Percentiles rank a stretch among this genome's conserved stretches.
Conservation (phyloP, 1,140 invertebrate genomes). For the Apis mellifera region DNA sequence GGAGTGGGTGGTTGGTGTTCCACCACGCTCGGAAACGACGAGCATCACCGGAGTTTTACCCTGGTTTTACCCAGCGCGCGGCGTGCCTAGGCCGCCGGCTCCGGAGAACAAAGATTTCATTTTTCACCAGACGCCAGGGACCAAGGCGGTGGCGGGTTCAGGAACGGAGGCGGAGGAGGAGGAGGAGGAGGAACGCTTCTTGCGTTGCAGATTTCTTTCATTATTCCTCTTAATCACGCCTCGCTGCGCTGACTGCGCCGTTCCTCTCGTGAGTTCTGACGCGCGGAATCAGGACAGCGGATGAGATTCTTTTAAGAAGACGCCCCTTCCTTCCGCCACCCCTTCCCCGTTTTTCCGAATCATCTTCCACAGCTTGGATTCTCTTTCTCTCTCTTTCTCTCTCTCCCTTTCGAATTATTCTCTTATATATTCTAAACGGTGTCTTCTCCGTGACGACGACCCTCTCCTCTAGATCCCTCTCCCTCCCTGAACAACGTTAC, state of each 20-base stretch:
- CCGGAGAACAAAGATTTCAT: slow-evolving; percentile 74
- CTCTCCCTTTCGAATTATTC: neutral
- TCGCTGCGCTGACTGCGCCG: slow-evolving; percentile 48
- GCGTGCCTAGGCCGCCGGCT: slow-evolving; percentile 50
- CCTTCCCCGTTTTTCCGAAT: neutral
- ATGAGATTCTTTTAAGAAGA: slow-evolving; percentile 47
- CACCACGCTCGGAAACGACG: slow-evolving; percentile 44
- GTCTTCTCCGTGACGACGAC: neutral
- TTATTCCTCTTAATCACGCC: slow-evolving; percentile 63
- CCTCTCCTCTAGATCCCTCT: no score
- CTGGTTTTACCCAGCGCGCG: slow-evolving; percentile 47
- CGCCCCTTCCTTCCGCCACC: neutral
- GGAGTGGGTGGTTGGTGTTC: slow-evolving; percentile 25
- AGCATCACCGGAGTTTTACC: slow-evolving; percentile 60
- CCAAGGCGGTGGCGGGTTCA: slow-evolving; percentile 49
- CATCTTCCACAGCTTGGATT: neutral
- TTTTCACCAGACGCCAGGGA: slow-evolving; percentile 61
- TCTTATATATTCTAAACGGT: neutral
- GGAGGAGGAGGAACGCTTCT: slow-evolving; percentile 54
- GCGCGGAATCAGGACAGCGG: slow-evolving; percentile 36
- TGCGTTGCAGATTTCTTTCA: slow-evolving; percentile 66
- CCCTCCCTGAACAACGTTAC: neutral
- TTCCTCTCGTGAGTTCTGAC: slow-evolving; percentile 35
- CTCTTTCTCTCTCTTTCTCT: neutral
- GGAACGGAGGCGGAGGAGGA: slow-evolving; percentile 43